Conservation (phyloP, 2,888 invertebrate genomes). For the Cosmia trapezina region DNA sequence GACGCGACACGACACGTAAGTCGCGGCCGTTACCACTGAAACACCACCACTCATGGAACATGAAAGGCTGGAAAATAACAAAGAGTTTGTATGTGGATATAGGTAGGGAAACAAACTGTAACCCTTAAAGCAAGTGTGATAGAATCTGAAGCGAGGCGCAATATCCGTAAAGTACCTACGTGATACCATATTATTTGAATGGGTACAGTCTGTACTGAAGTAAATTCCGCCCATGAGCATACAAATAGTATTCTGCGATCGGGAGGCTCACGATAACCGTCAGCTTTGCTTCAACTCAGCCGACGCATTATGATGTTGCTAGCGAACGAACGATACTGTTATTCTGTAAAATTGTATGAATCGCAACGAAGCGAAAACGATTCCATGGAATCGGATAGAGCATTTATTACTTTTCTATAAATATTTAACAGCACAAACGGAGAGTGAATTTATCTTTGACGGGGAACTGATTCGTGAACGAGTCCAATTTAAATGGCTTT, state of each 20-base stretch:
- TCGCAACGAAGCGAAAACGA: conserved; percentile 62
- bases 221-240: conserved; percentile 66
- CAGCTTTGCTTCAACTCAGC: conserved; percentile 65
- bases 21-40: too few relatives aligned
- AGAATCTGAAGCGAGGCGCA: conserved; percentile 42
- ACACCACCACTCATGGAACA: too few relatives aligned
- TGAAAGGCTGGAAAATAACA: conserved; percentile 9
- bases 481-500: conserved; percentile 57
- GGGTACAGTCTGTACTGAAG: conserved; percentile 60
- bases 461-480: conserved; percentile 51
- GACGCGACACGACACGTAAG: too few relatives aligned
- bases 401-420: conserved; percentile 64
- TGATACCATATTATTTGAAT: conserved; percentile 60
- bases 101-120: conserved; percentile 34
- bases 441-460: conserved; percentile 51
- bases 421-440: conserved; percentile 63
- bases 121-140: conserved; percentile 39
- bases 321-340: conserved; percentile 43
- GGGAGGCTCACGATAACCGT: conserved; percentile 68
- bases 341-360: conserved; percentile 59
- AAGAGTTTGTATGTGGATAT: conserved; percentile 13
- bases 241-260: conserved; percentile 68
- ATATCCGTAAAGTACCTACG: conserved; percentile 55
- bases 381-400: conserved; percentile 61
- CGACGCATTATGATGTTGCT: conserved; percentile 56